phyloP scores from a whole-genome alignment of 2,797 vertebrate species.

The Onychomys torridus region DNA sequence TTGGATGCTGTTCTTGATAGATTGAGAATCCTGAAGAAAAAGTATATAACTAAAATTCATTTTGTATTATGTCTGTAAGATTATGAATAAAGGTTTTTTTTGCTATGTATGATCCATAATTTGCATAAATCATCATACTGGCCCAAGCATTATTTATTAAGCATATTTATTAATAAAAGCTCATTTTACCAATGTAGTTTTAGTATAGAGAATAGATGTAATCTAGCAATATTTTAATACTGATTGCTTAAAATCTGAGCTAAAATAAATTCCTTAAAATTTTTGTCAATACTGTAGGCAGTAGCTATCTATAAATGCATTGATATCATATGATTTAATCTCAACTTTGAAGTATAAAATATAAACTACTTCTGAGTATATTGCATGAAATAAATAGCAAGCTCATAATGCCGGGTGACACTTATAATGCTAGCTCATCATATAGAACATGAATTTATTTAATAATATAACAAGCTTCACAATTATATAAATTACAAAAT shows the following conservation, averaged over 20 bases:
- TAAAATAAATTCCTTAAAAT: not conserved
- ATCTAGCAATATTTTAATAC: slow-evolving; percentile 23
- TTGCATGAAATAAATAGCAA: not conserved
- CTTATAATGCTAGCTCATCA: not conserved
- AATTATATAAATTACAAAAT: not conserved
- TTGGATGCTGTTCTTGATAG: not conserved
- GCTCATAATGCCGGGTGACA: not conserved
- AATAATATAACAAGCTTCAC: not conserved
- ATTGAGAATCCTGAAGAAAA: not conserved
- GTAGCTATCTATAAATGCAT: not conserved
- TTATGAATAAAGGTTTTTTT: slow-evolving; percentile 17
- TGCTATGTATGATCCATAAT: not conserved
- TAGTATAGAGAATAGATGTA: not conserved
- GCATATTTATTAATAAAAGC: not conserved
- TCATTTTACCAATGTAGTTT: not conserved
- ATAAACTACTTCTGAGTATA: not conserved
- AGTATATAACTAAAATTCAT: not conserved
- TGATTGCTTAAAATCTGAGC: not conserved
- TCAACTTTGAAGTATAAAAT: not conserved
- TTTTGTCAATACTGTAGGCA: not conserved
- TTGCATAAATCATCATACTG: not conserved
- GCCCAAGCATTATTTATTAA: not conserved
- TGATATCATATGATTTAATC: not conserved
- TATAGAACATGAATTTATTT: not conserved
- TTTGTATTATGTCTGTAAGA: not conserved